Base-by-base conservation (phyloP, 2,888 invertebrate species). In the Opisthograptis luteolata region DNA sequence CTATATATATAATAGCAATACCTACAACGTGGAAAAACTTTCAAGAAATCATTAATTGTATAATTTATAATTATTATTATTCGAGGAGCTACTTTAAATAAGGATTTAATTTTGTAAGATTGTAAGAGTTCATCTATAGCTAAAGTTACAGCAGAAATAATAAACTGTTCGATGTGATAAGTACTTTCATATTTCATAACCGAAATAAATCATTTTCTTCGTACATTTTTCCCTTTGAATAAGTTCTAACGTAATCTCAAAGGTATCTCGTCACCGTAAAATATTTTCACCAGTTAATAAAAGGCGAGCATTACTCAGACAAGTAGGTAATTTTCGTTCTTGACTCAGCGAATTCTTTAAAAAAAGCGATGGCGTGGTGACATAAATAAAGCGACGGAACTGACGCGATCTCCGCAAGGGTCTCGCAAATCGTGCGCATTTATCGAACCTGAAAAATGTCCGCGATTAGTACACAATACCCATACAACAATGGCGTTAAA, bases 281-380 rank as follows among this genome's bases (percentile, higher is more conserved):
- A 79, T 77, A 79, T 81, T 77, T 81, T 72, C 62, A 68, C 66
- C 73, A 70, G 77, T 78, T 83, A 81, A 81, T 83, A 82, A 81
- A 79, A 70, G 58, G 61, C 60, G 66, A 61, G 64, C 76, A 81
- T 81, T 74, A 77, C 72, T 81, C 78, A 80, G 68, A 68, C 63
- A 68, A 71, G 77, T n/a, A n/a, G n/a, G n/a, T 70, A 73, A 74
- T 76, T 75, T 76, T 72, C 66, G 57, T 66, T 60, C 67, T 69
- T 68, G 59, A 58, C 59, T 59, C 57, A 45, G 53, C 53, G 49
- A 53, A 53, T 57, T 54, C 48, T 47, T n/a, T 39, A 42, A 40
- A 58, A 45, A 48, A 27, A 46, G 30, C 42, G 32, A 32, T 28
- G n/a, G n/a, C n/a, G 45, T 31, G 47, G 46, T 19, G 44, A 40